Conservation (phyloP, 2,888 invertebrate genomes). For the Euclidia mi region DNA sequence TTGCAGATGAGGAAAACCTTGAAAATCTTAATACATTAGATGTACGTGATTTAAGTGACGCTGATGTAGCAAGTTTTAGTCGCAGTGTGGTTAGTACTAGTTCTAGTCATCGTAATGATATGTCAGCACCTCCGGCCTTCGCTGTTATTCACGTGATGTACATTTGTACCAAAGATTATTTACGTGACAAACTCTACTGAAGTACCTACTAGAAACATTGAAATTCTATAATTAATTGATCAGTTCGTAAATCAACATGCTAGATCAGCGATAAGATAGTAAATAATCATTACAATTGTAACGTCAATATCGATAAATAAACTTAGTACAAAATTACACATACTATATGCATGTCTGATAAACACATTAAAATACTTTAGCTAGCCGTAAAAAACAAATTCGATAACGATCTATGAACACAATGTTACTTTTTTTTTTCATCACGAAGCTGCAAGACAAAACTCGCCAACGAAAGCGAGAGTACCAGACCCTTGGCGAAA, state of each 20-base stretch:
- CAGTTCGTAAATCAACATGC: conserved; percentile 31
- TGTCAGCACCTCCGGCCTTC: conserved; percentile 30
- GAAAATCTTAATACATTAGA: conserved; percentile 48
- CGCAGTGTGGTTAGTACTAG: conserved; percentile 29
- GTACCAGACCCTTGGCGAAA: conserved; percentile 72
- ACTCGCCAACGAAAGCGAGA: conserved; percentile 70
- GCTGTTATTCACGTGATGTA: conserved; percentile 35
- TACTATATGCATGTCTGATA: conserved; percentile 47
- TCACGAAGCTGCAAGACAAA: conserved; percentile 36
- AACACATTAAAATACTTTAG: conserved; percentile 37
- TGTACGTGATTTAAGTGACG: conserved; percentile 53
- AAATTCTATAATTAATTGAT: conserved; percentile 32
- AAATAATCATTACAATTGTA: conserved; percentile 43
- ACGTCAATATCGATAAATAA: conserved; percentile 49
- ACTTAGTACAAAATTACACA: conserved; percentile 44
- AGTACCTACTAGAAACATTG: too few relatives aligned
- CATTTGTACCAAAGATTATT: conserved; percentile 12
- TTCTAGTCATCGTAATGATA: conserved; percentile 38
- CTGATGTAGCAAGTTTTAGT: conserved; percentile 54
- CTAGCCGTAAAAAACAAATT: conserved; percentile 20
- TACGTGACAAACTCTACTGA: not conserved
- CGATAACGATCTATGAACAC: conserved; percentile 23
- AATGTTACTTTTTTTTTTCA: conserved; percentile 22
- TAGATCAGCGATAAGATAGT: conserved; percentile 49
- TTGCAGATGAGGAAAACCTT: conserved; percentile 59